phyloP scores from a whole-genome alignment of 2,113 vertebrate species.

The Malurus elegans region DNA sequence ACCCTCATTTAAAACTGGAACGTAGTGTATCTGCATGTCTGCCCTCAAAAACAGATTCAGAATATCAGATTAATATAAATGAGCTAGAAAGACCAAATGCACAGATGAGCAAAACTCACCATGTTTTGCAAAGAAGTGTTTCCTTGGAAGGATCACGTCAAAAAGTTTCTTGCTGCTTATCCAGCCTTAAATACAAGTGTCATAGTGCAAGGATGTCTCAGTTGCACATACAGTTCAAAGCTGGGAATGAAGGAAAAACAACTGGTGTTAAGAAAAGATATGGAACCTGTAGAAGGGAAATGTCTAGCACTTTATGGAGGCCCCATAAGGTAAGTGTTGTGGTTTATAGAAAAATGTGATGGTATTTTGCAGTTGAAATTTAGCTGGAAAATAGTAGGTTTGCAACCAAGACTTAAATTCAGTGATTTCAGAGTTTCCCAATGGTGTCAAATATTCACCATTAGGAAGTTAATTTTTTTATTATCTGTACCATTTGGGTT shows the following conservation, averaged over 20 bases:
- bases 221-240: constrained; percentile 88
- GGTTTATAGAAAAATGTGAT: background rate
- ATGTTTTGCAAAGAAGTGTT: constrained; percentile 87
- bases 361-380: background rate
- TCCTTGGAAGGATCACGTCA: constrained; percentile 84
- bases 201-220: constrained; percentile 79
- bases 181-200: constrained; percentile 79
- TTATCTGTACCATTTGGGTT: background rate
- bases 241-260: constrained; percentile 75
- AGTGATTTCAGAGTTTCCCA: background rate
- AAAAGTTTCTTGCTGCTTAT: constrained; percentile 84
- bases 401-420: rapidly evolving
- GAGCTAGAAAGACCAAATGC: constrained; percentile 62
- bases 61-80: constrained; percentile 42
- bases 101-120: constrained; percentile 66
- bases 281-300: constrained; percentile 64
- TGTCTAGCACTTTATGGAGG: constrained; percentile 49
- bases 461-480: background rate
- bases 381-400: background rate
- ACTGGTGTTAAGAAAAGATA: constrained; percentile 65
- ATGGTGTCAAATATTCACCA: background rate
- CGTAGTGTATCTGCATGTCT: constrained; percentile 76
- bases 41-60: constrained; percentile 67
- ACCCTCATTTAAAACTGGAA: constrained; percentile 67
- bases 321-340: constrained; percentile 82